Conservation (phyloP, 2,113 vertebrate genomes). For the Albula goreensis region DNA sequence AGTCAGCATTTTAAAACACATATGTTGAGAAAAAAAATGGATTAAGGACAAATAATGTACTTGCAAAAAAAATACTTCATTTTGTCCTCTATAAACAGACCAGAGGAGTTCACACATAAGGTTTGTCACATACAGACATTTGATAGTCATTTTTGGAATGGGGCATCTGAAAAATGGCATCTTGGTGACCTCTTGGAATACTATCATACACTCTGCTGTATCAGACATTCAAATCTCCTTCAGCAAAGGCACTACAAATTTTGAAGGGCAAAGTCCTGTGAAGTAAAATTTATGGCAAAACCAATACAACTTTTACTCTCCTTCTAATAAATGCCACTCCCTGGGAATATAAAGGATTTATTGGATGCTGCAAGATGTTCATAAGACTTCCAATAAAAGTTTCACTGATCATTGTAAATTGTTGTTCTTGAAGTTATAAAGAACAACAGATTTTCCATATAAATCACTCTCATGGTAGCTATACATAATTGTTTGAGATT, state of each 20-base stretch:
- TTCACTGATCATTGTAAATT: neutral
- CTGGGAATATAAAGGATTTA: neutral
- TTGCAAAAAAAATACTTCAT: too few species aligned
- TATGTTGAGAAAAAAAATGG: too few species aligned
- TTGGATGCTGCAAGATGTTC: neutral
- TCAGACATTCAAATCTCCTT: neutral
- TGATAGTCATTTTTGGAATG: neutral
- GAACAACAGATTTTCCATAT: neutral
- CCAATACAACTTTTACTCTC: neutral
- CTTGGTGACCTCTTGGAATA: neutral
- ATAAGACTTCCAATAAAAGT: neutral
- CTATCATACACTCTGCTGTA: neutral
- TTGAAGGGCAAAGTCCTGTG: neutral
- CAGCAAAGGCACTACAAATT: neutral
- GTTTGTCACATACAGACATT: neutral
- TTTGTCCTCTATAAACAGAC: too few species aligned
- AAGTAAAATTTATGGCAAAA: neutral
- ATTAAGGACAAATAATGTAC: too few species aligned
- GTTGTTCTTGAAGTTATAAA: neutral
- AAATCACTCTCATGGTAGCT: neutral
- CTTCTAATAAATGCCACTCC: neutral
- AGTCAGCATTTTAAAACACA: too few species aligned
- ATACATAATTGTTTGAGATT: neutral
- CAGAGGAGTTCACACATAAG: too few species aligned
- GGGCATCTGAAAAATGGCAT: neutral